Percentiles rank a stretch among this genome's conserved stretches.
Conservation (phyloP, 2,113 vertebrate species). For the Boulengeromyrus knoepffleri region DNA sequence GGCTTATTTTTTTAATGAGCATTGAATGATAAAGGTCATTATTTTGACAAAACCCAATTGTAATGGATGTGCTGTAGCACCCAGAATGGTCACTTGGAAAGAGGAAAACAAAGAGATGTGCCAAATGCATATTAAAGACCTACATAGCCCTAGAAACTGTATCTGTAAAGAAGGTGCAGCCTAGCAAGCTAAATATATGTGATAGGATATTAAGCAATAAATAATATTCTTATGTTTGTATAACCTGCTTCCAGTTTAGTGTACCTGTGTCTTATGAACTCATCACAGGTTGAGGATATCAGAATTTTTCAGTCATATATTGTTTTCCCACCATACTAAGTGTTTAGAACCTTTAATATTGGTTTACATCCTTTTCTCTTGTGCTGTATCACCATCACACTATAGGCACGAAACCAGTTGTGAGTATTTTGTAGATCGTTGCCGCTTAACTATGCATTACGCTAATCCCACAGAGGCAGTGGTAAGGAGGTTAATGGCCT, state of each 20-base stretch:
- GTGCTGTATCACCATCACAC: neutral
- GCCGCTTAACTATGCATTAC: neutral
- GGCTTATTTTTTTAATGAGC: neutral
- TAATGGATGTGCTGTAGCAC: no score
- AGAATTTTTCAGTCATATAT: neutral
- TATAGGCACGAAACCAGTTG: neutral
- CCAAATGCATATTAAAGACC: neutral
- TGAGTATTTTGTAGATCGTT: neutral
- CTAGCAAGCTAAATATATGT: neutral
- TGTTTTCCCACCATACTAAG: neutral
- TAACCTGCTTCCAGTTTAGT: neutral
- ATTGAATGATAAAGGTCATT: constrained; percentile 5
- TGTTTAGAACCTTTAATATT: neutral
- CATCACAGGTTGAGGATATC: neutral
- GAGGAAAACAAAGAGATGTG: neutral
- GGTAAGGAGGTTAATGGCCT: constrained; percentile 10
- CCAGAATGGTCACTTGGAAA: neutral
- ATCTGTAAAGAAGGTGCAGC: neutral
- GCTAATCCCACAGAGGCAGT: neutral
- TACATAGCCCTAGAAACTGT: neutral
- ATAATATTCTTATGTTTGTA: neutral
- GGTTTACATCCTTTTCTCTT: neutral
- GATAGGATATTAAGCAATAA: neutral
- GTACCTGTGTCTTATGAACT: neutral
- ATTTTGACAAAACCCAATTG: neutral